These are phyloP conservation scores for mouse (Mus musculus) DNA, from an alignment of 2,113 vertebrate genomes.

Conservation along the genomic window GRCm39 chr11:57120501-57121000, in stretches of 20 bases:
- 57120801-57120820: not conserved
- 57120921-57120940: not conserved
- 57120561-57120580: not conserved
- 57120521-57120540: not conserved
- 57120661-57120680: not conserved
- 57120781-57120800: no score
- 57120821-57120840: not conserved
- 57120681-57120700: not conserved
- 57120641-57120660: not conserved
- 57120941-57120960: not conserved
- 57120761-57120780: not conserved
- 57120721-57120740: no score
- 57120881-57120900: not conserved
- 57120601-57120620: not conserved
- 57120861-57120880: not conserved
- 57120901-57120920: not conserved
- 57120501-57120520: not conserved
- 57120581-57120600: not conserved
- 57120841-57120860: not conserved
- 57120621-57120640: not conserved
- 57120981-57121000: not conserved
- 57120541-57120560: not conserved
- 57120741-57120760: not conserved
- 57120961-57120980: not conserved
- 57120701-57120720: not conserved